Conservation (phyloP, 2,888 invertebrate species). For the Marronus borbonicus region DNA sequence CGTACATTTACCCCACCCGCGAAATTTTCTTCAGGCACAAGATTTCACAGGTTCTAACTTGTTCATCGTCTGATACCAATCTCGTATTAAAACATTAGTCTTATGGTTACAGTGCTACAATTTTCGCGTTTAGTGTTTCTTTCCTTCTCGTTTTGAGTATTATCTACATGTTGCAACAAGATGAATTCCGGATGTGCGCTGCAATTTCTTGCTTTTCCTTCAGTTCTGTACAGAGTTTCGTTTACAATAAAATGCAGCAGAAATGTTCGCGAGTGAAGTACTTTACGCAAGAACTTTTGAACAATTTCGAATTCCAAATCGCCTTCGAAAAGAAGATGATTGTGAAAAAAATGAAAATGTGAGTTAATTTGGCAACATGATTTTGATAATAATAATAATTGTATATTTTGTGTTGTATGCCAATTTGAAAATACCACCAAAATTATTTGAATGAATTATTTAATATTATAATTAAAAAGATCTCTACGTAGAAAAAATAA, state of each 20-base stretch:
- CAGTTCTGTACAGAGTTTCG: conserved; percentile 31
- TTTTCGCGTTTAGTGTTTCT: neutral
- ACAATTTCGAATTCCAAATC: conserved; percentile 45
- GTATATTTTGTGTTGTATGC: too few species aligned
- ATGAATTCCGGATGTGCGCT: conserved; percentile 15
- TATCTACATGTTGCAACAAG: conserved; percentile 37
- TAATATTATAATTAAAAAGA: too few species aligned
- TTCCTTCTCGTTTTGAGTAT: neutral
- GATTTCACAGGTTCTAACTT: conserved; percentile 40
- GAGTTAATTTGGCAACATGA: conserved; percentile 1
- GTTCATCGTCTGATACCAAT: neutral
- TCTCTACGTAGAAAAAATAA: too few species aligned
- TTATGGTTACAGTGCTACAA: neutral
- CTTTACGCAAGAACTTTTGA: conserved; percentile 41
- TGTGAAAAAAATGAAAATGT: conserved; percentile 47
- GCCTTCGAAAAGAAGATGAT: conserved; percentile 24
- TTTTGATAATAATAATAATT: too few species aligned
- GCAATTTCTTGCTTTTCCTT: conserved; percentile 24
- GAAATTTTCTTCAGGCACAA: conserved; percentile 24
- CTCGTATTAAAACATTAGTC: neutral
- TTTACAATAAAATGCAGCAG: conserved; percentile 34
- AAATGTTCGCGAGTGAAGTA: conserved; percentile 43
- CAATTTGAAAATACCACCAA: too few species aligned
- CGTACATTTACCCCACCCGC: neutral
- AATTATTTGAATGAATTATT: too few species aligned